These are phyloP conservation scores for Pogonocichla stellata DNA, from an alignment of 2,113 vertebrate species.

Conservation along the genomic window DNA sequence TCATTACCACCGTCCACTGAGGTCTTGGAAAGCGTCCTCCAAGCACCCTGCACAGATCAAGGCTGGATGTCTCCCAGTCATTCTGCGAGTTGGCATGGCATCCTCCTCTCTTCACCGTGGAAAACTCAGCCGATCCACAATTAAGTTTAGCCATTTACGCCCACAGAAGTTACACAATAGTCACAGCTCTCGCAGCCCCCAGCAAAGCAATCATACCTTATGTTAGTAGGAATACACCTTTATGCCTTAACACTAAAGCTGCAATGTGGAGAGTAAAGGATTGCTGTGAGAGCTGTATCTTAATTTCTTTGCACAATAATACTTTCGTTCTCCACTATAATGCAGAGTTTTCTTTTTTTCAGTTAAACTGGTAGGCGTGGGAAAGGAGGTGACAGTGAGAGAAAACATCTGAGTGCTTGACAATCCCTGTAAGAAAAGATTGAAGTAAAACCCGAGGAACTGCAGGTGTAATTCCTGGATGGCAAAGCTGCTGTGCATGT, in stretches of 20 bases:
- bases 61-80: not conserved
- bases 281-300: fast-evolving
- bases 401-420: not conserved
- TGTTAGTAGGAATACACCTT: not conserved
- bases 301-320: not conserved
- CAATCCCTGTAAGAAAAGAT: not conserved
- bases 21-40: not conserved
- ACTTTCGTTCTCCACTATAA: not conserved
- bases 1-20: not conserved
- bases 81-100: not conserved
- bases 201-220: fast-evolving
- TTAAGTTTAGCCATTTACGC: not conserved
- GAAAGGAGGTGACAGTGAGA: not conserved
- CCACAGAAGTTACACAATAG: not conserved
- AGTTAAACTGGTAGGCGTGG: fast-evolving
- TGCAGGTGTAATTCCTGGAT: not conserved
- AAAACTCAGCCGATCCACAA: not conserved
- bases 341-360: not conserved
- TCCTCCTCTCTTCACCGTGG: not conserved
- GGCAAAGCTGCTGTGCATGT: fast-evolving
- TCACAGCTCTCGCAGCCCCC: not conserved
- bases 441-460: not conserved
- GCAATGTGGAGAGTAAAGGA: fast-evolving
- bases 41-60: not conserved
- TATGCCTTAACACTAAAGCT: not conserved